Evolutionary conservation across 2,797 vertebrate species (phyloP).

Genomic region (Neostethus bicornis): DNA sequence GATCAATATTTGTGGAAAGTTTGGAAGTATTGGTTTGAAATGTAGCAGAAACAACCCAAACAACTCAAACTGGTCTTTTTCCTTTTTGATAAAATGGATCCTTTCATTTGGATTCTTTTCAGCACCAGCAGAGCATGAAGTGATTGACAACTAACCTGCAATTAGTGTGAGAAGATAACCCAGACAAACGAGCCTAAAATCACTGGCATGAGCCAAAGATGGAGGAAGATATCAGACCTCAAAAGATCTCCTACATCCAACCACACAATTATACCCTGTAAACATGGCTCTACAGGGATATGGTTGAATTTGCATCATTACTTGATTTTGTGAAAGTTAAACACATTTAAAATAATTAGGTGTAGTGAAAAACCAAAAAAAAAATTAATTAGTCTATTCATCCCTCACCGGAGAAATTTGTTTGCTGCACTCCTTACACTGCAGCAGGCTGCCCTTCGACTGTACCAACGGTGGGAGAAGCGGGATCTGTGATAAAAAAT

Average conservation of each 20-base stretch:
- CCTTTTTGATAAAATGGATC: slow-evolving; percentile 50
- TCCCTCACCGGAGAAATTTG: no score
- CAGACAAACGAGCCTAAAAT: slow-evolving; percentile 68
- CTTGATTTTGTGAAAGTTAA: not conserved
- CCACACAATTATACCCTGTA: not conserved
- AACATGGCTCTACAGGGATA: no score
- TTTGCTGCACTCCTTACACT: no score
- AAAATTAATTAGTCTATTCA: no score
- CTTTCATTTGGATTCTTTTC: slow-evolving; percentile 50
- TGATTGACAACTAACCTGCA: slow-evolving; percentile 68
- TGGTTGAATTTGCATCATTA: no score
- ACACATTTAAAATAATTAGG: not conserved
- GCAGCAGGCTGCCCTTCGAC: no score
- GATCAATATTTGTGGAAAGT: slow-evolving; percentile 7
- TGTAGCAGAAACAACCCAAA: slow-evolving; percentile 4
- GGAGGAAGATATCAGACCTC: slow-evolving; percentile 18
- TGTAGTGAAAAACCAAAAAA: not conserved
- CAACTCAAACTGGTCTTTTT: slow-evolving; percentile 24
- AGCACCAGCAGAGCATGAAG: slow-evolving; percentile 43
- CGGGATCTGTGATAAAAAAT: no score
- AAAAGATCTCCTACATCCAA: slow-evolving; percentile 9
- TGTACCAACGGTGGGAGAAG: no score
- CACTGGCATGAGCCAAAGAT: slow-evolving; percentile 47
- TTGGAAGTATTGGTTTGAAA: slow-evolving; percentile 8
- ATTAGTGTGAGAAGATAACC: slow-evolving; percentile 72